Base-by-base conservation (phyloP, 2,888 invertebrate genomes). In the Epinotia bilunana region DNA sequence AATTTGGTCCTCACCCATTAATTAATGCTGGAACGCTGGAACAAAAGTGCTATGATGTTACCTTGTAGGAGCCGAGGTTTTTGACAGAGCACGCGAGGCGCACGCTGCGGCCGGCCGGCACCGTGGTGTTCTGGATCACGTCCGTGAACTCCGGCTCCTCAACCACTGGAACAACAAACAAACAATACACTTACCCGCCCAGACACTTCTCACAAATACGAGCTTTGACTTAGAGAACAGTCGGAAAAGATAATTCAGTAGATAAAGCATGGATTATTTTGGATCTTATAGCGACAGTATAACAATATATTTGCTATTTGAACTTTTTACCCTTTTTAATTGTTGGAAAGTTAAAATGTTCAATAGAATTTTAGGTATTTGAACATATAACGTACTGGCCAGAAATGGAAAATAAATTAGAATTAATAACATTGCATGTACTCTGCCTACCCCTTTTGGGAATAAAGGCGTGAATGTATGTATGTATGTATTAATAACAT, bases 81-180 rank as follows among this genome's bases (percentile, higher is more conserved):
- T 98, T 98, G 83, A 98, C 98, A 55, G 97, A 97, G 92, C 98
- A 98, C 73, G 98, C 97, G 83, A 98, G 95, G 86, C 97, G 97
- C 83, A 98, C 97, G 90, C 96, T 97, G 81, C 98, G 95, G 79
- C 98, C 98, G 77, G 98, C 97, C 77, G 98, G 97, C 80, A 98
- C 97, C 72, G 98, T 98, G 83, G 97, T 97, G 92, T 98, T 98
- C 89, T 97, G 97, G 85, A 98, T 98, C 84, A 97, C 96, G 90
- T 98, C 98, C 77, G 97, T 96, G 91, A 98, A 98, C 90, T 98
- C 98, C 1, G 98, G 98, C 92, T 98, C 98, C 84, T 97, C 97
- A 79, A 95, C 95, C 81, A 96, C 96, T 97, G 95, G 78, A 96
- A 96, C 90, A 93, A 69, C 7, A 11, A 65, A 65, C 46, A 58